Evolutionary conservation across 2,113 vertebrate genomes (phyloP).

Genomic region (Nyctibius bracteatus): DNA sequence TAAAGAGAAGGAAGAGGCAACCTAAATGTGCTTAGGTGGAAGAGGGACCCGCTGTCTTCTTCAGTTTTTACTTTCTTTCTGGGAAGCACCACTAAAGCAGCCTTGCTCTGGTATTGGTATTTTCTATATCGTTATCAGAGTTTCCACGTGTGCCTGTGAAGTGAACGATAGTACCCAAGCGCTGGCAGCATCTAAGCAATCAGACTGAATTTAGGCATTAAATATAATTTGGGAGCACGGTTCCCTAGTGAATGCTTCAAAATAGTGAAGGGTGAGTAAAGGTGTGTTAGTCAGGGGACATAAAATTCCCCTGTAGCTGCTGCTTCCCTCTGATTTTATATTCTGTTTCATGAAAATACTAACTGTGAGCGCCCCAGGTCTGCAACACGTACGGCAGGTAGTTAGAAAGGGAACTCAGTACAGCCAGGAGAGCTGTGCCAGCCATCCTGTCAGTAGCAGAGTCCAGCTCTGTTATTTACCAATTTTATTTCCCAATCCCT

Average conservation of each 20-base stretch:
- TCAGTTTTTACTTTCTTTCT: background rate
- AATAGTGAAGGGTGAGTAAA: conserved; percentile 7
- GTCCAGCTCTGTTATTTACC: background rate
- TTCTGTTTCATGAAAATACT: conserved; percentile 25
- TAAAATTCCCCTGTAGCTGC: background rate
- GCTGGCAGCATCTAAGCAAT: background rate
- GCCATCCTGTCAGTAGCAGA: background rate
- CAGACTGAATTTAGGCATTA: background rate
- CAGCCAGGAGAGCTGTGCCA: background rate
- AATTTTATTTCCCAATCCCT: background rate
- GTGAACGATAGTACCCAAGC: background rate
- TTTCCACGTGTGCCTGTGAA: background rate
- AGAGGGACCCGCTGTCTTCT: background rate
- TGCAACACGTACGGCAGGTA: background rate
- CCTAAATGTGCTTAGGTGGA: background rate
- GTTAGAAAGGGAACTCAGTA: background rate
- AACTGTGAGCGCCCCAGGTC: background rate
- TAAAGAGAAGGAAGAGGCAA: background rate
- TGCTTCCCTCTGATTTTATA: conserved; percentile 19
- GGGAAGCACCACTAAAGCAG: background rate
- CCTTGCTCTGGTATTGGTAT: background rate
- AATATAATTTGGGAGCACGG: background rate
- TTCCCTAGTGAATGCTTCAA: background rate
- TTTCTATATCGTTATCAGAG: background rate
- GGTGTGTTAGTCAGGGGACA: background rate